Percentiles rank a stretch among this genome's conserved stretches.
These are phyloP conservation scores for Crematogaster levior DNA, from an alignment of 2,888 invertebrate species.

Conservation along the genomic window DNA sequence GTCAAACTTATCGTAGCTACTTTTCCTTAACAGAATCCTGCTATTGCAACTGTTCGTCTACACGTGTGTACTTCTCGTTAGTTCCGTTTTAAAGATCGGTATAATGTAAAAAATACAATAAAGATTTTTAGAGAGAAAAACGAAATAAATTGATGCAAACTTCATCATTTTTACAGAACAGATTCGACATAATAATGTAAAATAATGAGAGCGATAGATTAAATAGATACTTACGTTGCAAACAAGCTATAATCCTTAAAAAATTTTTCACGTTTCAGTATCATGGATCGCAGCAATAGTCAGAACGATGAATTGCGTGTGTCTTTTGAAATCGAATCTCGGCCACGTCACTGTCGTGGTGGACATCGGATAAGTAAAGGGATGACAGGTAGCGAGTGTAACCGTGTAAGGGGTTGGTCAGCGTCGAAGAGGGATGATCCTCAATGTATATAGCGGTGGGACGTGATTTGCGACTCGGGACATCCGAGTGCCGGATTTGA, in stretches of 20 bases:
- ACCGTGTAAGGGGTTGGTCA: constrained; percentile 78
- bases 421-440: constrained; percentile 83
- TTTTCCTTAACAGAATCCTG: constrained; percentile 60
- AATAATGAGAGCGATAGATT: neutral
- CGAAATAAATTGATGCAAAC: neutral
- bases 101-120: constrained; percentile 2
- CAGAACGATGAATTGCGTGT: constrained; percentile 67
- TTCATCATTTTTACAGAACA: neutral
- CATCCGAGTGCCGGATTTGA: constrained; percentile 81
- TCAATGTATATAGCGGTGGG: constrained; percentile 80
- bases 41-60: constrained; percentile 54
- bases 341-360: constrained; percentile 60
- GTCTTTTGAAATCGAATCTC: constrained; percentile 73
- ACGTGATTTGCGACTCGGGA: constrained; percentile 83
- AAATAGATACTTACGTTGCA: neutral
- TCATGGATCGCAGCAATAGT: constrained; percentile 44
- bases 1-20: constrained; percentile 60
- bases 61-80: constrained; percentile 48
- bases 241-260: neutral
- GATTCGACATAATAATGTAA: neutral
- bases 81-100: constrained; percentile 28
- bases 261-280: constrained; percentile 16
- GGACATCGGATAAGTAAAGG: constrained; percentile 81
- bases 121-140: neutral
- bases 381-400: constrained; percentile 78